Evolutionary conservation across 1,140 invertebrate genomes (phyloP), one percentile per base, ranked within the genome.

Genomic region (Sycobia sp.): DNA sequence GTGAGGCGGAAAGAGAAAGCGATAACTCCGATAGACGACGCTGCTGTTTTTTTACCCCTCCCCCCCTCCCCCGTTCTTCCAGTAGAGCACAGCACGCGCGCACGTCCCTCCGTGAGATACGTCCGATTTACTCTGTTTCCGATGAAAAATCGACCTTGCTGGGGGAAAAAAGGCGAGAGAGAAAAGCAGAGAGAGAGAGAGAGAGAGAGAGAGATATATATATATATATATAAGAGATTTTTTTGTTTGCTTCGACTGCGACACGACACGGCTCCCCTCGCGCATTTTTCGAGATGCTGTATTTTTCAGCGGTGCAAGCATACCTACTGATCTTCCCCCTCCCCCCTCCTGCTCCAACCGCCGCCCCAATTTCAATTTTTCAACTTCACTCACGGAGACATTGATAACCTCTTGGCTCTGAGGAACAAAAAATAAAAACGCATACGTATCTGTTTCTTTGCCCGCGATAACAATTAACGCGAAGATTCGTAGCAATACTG

Each of bases 101-200:
- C 36, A 29, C 60, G 46, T 63, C 54, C 43, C 61, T 25, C n/a
- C n/a, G n/a, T 13, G 46, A 63, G 54, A 57, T 56, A 51, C 47
- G 46, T 57, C 36, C 38, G 53, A 56, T 57, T 50, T 56, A 57
- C 61, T 63, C 46, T 57, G 44, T 63, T 50, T 63, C 61, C 44
- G 14, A 62, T 50, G 54, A 63, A 63, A 63, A 63, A 57, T 63
- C 46, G 54, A 63, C 38, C 43, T 38, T 47, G 46, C 39, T n/a
- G n/a, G n/a, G n/a, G n/a, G n/a, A n/a, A n/a, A n/a, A n/a, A n/a
- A n/a, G n/a, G n/a, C n/a, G n/a, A n/a, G n/a, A n/a, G n/a, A n/a
- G n/a, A n/a, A n/a, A n/a, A n/a, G n/a, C n/a, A n/a, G n/a, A n/a
- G n/a, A n/a, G n/a, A n/a, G n/a, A n/a, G n/a, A n/a, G n/a, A n/a